Evolutionary conservation across 2,113 vertebrate species (phyloP), one percentile per base, ranked within the genome.

Genomic region (Gopherus evgoodei): DNA sequence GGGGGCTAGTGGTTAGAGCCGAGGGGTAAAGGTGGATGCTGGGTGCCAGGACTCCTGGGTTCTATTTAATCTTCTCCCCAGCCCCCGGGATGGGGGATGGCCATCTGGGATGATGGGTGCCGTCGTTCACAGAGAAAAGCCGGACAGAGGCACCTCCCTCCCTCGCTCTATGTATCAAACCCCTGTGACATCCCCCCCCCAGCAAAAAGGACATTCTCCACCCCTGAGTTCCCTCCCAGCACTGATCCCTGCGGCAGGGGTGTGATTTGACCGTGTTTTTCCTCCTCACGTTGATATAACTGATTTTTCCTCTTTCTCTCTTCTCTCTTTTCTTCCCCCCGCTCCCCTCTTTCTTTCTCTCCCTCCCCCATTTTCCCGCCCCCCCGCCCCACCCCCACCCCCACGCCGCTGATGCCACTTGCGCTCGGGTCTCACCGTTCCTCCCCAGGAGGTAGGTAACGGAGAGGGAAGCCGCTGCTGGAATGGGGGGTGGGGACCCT

Each of bases 381-480:
- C 65, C 19, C 84, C 83, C n/a, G n/a, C n/a, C n/a, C n/a, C n/a
- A n/a, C 93, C 96, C 91, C 95, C 96, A 93, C 85, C 90, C 97
- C 95, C 86, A 90, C 95, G 97, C 95, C 96, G 95, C 97, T 92
- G 97, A 96, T 90, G 97, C 96, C 94, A 96, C 97, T 97, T 98
- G 97, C 97, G 98, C 97, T 97, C 96, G 96, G 57, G 97, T 93
- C 93, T 91, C 83, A 90, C 92, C 92, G 54, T 97, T 97, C 96
- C 96, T 96, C 97, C 97, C 95, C 97, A 97, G 98, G 98, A 98
- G 98, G 98, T 98, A 98, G 97, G 98, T 98, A 94, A 78, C 78
- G 35, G 44, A 22, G n/a, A 27, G 65, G 84, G 56, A 80, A 49
- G 76, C 47, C 53, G 52, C 62, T 54, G 81, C 72, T 59, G 38